Evolutionary conservation across 2,888 invertebrate genomes (phyloP).

Genomic region (Athripsodes cinereus): DNA sequence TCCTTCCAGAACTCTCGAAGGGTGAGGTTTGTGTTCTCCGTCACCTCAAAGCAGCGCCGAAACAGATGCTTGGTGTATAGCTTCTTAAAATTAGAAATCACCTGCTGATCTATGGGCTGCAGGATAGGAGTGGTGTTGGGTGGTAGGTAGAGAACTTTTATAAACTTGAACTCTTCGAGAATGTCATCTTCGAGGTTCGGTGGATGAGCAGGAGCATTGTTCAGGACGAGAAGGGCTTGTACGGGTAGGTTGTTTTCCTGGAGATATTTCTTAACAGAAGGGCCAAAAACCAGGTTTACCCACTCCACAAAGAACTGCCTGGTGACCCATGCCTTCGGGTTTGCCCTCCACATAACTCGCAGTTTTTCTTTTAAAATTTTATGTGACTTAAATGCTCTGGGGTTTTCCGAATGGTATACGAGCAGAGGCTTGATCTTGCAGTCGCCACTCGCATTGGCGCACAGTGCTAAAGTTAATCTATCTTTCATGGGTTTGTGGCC

Average conservation of each 20-base stretch:
- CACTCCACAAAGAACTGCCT: conserved; percentile 20
- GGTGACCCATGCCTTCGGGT: conserved; percentile 22
- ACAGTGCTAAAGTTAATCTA: conserved; percentile 30
- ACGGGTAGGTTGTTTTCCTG: conserved; percentile 5
- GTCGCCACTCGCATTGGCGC: conserved; percentile 31
- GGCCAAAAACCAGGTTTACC: conserved; percentile 15
- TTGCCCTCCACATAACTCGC: conserved; percentile 23
- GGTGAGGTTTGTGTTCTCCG: conserved; percentile 29
- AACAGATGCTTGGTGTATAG: conserved; percentile 31
- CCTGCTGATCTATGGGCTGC: conserved; percentile 32
- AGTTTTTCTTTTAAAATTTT: not conserved
- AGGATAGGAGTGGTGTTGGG: conserved; percentile 27
- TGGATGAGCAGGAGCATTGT: conserved; percentile 8
- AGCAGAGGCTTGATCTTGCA: conserved; percentile 31
- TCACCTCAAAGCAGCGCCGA: conserved; percentile 31
- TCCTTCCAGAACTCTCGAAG: conserved; percentile 33
- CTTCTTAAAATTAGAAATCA: conserved; percentile 24
- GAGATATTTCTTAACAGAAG: conserved; percentile 5
- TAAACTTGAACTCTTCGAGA: conserved; percentile 2
- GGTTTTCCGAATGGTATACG: conserved; percentile 27
- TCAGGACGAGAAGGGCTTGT: conserved; percentile 18
- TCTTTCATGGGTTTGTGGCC: conserved; percentile 30
- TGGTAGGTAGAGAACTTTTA: conserved; percentile 5
- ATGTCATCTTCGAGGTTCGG: conserved; percentile 6
- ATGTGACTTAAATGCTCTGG: conserved; percentile 12